These are phyloP conservation scores for Epirrhoe tristata DNA, from an alignment of 2,888 invertebrate genomes.

Conservation along the genomic window DNA sequence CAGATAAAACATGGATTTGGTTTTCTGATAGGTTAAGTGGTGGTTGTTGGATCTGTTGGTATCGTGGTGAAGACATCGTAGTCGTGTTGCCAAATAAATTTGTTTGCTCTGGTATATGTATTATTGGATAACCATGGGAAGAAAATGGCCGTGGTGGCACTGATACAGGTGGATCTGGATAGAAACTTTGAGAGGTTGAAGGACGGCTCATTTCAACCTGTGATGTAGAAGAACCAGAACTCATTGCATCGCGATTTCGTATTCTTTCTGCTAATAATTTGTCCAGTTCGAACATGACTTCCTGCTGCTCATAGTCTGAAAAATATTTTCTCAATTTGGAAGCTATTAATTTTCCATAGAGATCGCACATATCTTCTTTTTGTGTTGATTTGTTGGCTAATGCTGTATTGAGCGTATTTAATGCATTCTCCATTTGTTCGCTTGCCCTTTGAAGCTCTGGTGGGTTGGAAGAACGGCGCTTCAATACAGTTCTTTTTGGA, in stretches of 20 bases:
- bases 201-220: conserved; percentile 22
- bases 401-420: conserved; percentile 16
- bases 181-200: conserved; percentile 27
- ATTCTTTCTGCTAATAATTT: conserved; percentile 17
- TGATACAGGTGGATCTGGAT: conserved; percentile 28
- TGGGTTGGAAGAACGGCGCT: conserved; percentile 30
- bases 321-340: conserved; percentile 28
- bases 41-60: conserved; percentile 27
- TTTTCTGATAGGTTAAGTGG: conserved; percentile 23
- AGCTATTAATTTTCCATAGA: conserved; percentile 29
- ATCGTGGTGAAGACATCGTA: conserved; percentile 24
- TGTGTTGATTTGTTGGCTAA: conserved; percentile 27
- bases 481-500: conserved; percentile 27
- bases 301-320: conserved; percentile 14
- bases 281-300: conserved; percentile 15
- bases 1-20: conserved; percentile 32
- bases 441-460: conserved; percentile 31
- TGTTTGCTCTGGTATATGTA: conserved; percentile 27
- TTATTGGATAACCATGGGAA: conserved; percentile 25
- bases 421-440: conserved; percentile 27
- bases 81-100: conserved; percentile 18
- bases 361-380: conserved; percentile 29
- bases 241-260: conserved; percentile 14
- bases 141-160: conserved; percentile 26
- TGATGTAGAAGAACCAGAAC: conserved; percentile 27